A percentile compares a stretch with the other conserved stretches of the same genome.
Conservation (phyloP, 1,140 invertebrate species). For the Leptopilina boulardi region DNA sequence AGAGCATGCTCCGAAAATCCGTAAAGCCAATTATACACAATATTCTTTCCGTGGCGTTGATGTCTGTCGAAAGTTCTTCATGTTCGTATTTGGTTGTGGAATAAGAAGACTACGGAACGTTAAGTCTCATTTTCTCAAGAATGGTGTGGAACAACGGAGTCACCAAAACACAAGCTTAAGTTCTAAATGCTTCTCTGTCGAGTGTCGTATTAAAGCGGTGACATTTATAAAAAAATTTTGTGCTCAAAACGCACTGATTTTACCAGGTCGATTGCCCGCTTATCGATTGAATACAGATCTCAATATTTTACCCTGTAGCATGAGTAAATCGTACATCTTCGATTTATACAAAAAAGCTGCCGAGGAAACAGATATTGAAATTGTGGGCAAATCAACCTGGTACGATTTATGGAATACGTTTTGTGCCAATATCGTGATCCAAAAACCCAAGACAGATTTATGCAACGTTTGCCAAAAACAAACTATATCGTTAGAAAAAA, state of each 20-base stretch:
- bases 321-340: background rate
- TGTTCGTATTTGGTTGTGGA: background rate
- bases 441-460: background rate
- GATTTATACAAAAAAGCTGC: background rate
- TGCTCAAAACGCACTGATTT: background rate
- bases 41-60: background rate
- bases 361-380: background rate
- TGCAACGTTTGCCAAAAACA: background rate
- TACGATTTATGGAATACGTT: background rate
- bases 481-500: background rate
- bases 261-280: background rate
- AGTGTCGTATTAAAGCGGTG: background rate
- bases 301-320: background rate
- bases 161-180: background rate
- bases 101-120: background rate
- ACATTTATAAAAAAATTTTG: background rate
- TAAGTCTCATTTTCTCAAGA: background rate
- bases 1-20: background rate
- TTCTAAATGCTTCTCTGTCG: background rate
- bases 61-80: background rate
- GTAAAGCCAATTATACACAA: background rate
- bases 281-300: constrained; percentile 1
- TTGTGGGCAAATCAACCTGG: background rate
- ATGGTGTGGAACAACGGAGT: background rate
- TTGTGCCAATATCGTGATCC: background rate